Base-by-base conservation (phyloP, 2,888 invertebrate genomes). In the Auanema freiburgensis region DNA sequence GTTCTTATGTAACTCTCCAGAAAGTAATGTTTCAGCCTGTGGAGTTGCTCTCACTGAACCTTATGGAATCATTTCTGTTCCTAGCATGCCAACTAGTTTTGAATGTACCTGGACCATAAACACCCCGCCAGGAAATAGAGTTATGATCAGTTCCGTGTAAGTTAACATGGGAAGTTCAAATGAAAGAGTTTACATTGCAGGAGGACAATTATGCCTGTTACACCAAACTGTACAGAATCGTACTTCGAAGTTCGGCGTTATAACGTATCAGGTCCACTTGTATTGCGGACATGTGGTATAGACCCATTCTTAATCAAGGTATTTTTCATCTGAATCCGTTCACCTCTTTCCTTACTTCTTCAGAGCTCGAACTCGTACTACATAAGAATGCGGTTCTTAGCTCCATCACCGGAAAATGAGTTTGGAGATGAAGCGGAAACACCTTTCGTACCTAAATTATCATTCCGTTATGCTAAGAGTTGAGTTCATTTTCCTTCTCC, bases 231-330 rank as follows among this genome's bases (percentile, higher is more conserved):
- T 60, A 67, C 69, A 4, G 76, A 74, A 18, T 75, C 76, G 4
- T 81, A 74, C 59, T 46, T 81, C 10, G 81, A 81, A 68, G 56
- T 81, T 14, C 70, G 80, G 5, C 57, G 69, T 23, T 60, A 42
- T 54, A 78, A 80, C 60, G 65, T 66, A 8, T 69, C 65, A 16
- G 80, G 80, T 12, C 33, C 18, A 41, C 61, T 79, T 14, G 23
- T 79, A 25, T 71, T 66, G 18, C 56, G 80, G 5, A 67, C 66
- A 50, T 80, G 80, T 55, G 54, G 43, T 10, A 12, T 5, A 12
- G 10, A 55, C 42, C n/a, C n/a, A n/a, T 16, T 16, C 41, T 11
- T 52, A 8, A 8, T 24, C 21, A 56, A 41, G 54, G 43, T 33
- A 5, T 18, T 3, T 21, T 16, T 46, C 21, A 5, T 18, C 6